Evolutionary conservation across 2,888 invertebrate species (phyloP).

Genomic region (Acanthococcus lagerstroemiae): DNA sequence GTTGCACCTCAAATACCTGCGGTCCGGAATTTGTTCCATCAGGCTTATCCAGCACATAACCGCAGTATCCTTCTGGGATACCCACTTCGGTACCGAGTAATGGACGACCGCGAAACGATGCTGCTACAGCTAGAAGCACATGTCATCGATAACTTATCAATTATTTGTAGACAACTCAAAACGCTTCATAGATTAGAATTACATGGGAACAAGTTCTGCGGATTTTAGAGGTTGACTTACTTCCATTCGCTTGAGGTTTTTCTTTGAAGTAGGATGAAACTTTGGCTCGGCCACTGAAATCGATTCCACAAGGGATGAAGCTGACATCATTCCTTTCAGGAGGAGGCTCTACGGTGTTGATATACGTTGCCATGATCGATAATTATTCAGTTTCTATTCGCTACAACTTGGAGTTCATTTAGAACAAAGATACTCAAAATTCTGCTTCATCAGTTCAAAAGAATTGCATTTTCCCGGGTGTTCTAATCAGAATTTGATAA

Average conservation of each 20-base stretch:
- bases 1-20: conserved; percentile 43
- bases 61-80: conserved; percentile 55
- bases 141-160: neutral
- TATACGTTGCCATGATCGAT: neutral
- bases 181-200: neutral
- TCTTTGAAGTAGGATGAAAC: conserved; percentile 14
- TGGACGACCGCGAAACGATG: conserved; percentile 61
- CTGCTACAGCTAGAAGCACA: neutral
- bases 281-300: conserved; percentile 18
- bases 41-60: conserved; percentile 47
- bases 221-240: neutral
- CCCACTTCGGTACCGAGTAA: conserved; percentile 52
- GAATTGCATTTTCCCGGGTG: too few relatives aligned
- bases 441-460: too few relatives aligned
- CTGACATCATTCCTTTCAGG: conserved; percentile 5
- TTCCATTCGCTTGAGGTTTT: neutral
- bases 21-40: conserved; percentile 37
- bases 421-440: too few relatives aligned
- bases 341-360: neutral
- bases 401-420: too few relatives aligned
- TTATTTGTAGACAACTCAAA: too few relatives aligned
- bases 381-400: neutral
- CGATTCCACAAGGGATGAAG: conserved; percentile 15
- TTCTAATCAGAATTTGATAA: too few relatives aligned
- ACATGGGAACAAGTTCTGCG: neutral